Conservation (phyloP, 2,888 invertebrate genomes). For the Cotesia congregata region DNA sequence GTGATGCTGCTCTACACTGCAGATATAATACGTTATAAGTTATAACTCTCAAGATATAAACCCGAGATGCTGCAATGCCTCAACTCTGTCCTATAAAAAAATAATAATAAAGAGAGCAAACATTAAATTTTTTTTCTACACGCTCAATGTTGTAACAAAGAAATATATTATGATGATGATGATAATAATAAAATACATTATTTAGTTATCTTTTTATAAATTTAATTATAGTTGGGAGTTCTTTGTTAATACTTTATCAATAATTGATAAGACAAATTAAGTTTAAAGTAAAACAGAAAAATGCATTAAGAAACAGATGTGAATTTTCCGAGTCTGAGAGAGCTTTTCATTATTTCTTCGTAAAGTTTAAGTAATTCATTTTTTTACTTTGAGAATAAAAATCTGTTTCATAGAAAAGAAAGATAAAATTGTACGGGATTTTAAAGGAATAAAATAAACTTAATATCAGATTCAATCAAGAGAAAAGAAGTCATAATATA, state of each 20-base stretch:
- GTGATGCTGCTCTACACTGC: slow-evolving; percentile 8
- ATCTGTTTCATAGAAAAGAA: background rate
- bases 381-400: background rate
- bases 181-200: background rate
- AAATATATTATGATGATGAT: background rate
- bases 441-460: no score
- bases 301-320: background rate
- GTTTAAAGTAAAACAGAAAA: background rate
- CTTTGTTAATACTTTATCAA: background rate
- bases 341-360: background rate
- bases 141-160: background rate
- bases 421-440: background rate
- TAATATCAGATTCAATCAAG: background rate
- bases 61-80: slow-evolving; percentile 9
- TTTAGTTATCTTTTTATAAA: background rate
- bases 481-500: background rate
- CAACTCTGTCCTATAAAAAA: background rate
- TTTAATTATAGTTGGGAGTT: background rate
- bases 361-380: background rate
- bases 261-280: background rate
- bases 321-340: background rate
- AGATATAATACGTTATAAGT: slow-evolving; percentile 26
- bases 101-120: slow-evolving; percentile 5
- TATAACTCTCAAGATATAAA: slow-evolving; percentile 23
- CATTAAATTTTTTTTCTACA: background rate